Base-by-base conservation (phyloP, 1,140 invertebrate genomes). In the Diachasma alloeum region DNA sequence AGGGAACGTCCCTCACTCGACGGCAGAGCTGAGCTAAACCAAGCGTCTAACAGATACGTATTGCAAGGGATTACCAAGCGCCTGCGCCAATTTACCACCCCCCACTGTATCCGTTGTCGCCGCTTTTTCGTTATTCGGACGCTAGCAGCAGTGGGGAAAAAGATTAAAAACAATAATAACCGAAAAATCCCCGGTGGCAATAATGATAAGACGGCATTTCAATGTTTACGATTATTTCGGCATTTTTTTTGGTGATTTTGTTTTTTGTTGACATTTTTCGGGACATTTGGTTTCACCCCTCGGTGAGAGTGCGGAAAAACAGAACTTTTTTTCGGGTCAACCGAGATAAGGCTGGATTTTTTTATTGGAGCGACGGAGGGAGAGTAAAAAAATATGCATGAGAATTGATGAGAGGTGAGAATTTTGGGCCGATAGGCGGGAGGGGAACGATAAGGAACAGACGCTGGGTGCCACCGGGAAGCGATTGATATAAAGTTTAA, bases 1-100 rank as follows among this genome's bases (percentile, higher is more conserved):
- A 63, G 59, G 59, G 59, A 26, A 63, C 59, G 59, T 63, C 59
- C 59, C 59, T 63, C 59, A 63, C 59, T 63, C 59, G 59, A 63
- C 19, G 59, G 24, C 59, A 31, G 48, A 53, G 59, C 59, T 26
- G 59, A 63, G 59, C 59, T 19, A 26, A 63, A 63, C 22, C 59
- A 63, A 63, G 11, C 11, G 19, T 63, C 59, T 63, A 63, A 63
- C 24, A 24, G 59, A 63, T 63, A 63, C 59, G 8, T 63, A 6
- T 31, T 31, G 31, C 31, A 31, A 31, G 17, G 19, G 24, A 63
- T 24, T 26, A 9, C 24, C 59, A 0, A 6, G 24, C 59, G 59
- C 59, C 15, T 24, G 59, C 59, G 59, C 19, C 24, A 63, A 63
- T 24, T 63, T 22, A 6, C n/a, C 48, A 15, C 24, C 59, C 19